Conservation (phyloP, 2,113 vertebrate species). For the Marmota monax region DNA sequence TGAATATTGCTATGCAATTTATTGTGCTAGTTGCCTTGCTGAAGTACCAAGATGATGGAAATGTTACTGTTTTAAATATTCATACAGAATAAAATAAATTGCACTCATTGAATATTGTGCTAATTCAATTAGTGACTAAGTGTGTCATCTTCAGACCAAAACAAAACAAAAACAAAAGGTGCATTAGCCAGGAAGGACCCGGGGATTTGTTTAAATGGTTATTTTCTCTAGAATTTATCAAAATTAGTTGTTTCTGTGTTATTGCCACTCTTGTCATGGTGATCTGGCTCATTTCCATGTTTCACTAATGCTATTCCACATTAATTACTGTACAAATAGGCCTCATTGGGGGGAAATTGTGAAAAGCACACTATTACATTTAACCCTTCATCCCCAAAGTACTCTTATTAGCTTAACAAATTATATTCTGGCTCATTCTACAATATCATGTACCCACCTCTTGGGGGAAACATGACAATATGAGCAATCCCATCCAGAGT, state of each 20-base stretch:
- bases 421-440: slow-evolving; percentile 80
- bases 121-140: slow-evolving; percentile 49
- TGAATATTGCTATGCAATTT: background rate
- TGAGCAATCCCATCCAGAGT: slow-evolving; percentile 57
- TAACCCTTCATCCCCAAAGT: slow-evolving; percentile 80
- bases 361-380: slow-evolving; percentile 71
- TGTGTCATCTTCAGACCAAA: slow-evolving; percentile 42
- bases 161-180: slow-evolving; percentile 31
- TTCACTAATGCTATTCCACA: slow-evolving; percentile 74
- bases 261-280: slow-evolving; percentile 49
- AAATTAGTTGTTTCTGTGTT: slow-evolving; percentile 51
- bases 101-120: background rate
- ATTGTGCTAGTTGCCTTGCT: background rate
- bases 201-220: slow-evolving; percentile 45
- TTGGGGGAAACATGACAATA: slow-evolving; percentile 74
- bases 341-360: slow-evolving; percentile 61
- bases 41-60: background rate
- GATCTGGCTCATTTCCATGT: slow-evolving; percentile 73
- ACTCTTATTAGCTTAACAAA: slow-evolving; percentile 81
- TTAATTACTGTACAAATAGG: slow-evolving; percentile 83
- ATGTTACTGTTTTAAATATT: background rate
- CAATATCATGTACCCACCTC: slow-evolving; percentile 68
- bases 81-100: slow-evolving; percentile 28
- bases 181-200: background rate
- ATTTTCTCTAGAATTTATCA: slow-evolving; percentile 56